Base-by-base conservation (phyloP, 2,797 vertebrate genomes). In the Limnodromus scolopaceus region DNA sequence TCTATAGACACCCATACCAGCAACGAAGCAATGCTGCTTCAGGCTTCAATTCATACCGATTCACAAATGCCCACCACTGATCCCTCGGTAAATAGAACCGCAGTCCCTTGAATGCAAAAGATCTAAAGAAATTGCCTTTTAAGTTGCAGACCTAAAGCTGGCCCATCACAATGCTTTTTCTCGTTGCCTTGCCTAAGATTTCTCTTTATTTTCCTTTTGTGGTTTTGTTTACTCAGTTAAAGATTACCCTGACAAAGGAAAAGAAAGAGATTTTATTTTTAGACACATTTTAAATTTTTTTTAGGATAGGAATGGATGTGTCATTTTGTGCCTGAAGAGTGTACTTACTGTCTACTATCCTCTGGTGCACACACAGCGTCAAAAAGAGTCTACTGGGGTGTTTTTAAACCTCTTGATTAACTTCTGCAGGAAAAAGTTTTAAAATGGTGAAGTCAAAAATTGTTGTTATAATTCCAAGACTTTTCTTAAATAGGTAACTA, bases 91-190 rank as follows among this genome's bases (percentile, higher is more conserved):
- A 95, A 96, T 55, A 93, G 70, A 96, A 30, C 30, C 10, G 2
- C 69, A 77, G 70, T 20, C 63, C 85, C 90, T 30, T 49, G 32
- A 96, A 81, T 81, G 80, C 91, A 69, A 45, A 60, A 48, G 77
- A 94, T 74, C 89, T 77, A 46, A 87, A 95, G 86, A 54, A 93
- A 63, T 48, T 68, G 74, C 64, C 74, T 94, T 91, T 95, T 88
- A 87, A 85, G 86, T 90, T 75, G 64, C 84, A 89, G 91, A 68
- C 68, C 85, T 74, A 84, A 96, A 94, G 82, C 87, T 93, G 74
- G 65, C 49, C 74, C 65, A 54, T 46, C 89, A 82, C 92, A 88
- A 78, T 90, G 78, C 76, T 93, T 92, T 82, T 55, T 55, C 87
- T 82, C n/a, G 48, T 55, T 89, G 92, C 79, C 68, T 81, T 64